These are phyloP conservation scores for Echeneis naucrates DNA, from an alignment of 2,797 vertebrate species.

Conservation along the genomic window DNA sequence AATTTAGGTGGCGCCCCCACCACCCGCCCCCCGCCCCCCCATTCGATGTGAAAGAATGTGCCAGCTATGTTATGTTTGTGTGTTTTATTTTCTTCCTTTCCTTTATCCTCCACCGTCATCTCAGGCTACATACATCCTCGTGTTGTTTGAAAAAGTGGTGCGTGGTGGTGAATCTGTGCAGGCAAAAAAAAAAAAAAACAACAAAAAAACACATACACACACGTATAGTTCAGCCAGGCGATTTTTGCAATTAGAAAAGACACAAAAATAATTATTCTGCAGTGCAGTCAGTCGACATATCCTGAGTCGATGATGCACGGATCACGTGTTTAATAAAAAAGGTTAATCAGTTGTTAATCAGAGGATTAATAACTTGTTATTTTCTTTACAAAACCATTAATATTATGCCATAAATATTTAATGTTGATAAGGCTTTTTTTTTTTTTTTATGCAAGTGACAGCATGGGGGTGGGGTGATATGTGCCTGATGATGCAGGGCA, in stretches of 20 bases:
- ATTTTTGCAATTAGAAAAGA: constrained; percentile 89
- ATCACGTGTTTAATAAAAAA: constrained; percentile 89
- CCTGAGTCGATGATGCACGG: constrained; percentile 86
- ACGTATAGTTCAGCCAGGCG: constrained; percentile 83
- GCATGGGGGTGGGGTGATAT: constrained; percentile 52
- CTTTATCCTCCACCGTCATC: constrained; percentile 73
- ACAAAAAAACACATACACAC: constrained; percentile 52
- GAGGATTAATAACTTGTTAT: constrained; percentile 90
- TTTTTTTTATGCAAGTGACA: constrained; percentile 53
- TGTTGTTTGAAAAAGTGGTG: constrained; percentile 65
- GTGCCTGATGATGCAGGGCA: constrained; percentile 76
- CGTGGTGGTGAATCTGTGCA: constrained; percentile 59
- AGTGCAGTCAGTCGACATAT: constrained; percentile 85
- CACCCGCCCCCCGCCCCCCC: constrained; percentile 29
- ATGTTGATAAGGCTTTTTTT: constrained; percentile 84
- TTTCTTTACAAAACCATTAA: constrained; percentile 90
- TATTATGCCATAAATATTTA: constrained; percentile 90
- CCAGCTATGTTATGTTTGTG: constrained; percentile 68
- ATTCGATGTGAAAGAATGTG: constrained; percentile 71
- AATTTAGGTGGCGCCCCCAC: constrained; percentile 73
- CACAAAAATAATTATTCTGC: constrained; percentile 88
- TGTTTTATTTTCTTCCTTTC: constrained; percentile 68
- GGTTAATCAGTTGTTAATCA: constrained; percentile 91
- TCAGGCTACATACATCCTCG: constrained; percentile 67
- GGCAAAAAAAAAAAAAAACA: constrained; percentile 22